Base-by-base conservation (phyloP, 2,888 invertebrate genomes). In the Margaritifera margaritifera region DNA sequence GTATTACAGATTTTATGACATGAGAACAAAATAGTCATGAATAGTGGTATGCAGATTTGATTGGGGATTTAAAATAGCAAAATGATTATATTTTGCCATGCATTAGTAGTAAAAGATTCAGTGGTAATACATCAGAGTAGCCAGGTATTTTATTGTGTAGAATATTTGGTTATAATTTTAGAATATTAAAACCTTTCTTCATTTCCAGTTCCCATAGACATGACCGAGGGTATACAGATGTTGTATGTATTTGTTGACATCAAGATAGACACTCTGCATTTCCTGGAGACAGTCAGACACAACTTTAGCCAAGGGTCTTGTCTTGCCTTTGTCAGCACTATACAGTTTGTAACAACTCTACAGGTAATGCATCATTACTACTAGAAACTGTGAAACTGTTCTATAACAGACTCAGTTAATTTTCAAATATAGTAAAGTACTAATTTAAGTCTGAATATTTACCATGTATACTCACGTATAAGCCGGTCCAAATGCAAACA, bases 241-340 rank as follows among this genome's bases (percentile, higher is more conserved):
- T 92, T 99, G 66, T 99, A 99, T 89, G 93, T 99, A 78, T 99
- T 99, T 92, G 99, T 99, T 31, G 98, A 98, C 88, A 99, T 99
- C 68, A 95, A 97, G 91, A 96, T 99, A 82, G 98, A 99, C 90
- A 93, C 95, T 0, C 91, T 94, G 69, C 99, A 99, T 91, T 96
- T 98, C 87, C 92, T 98, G 72, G 95, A 98, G 81, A 96, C 97
- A 20, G 91, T 99, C 0, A 93, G 94, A 90, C 88, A 83, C 69
- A 91, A 92, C 82, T 91, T 92, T 80, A 72, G 81, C 11, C 73
- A 81, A 24, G 85, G 85, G 6, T 74, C 82, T 20, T 92, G 91
- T 62, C 90, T 99, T 78, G 96, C 95, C 19, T 91, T 99, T 84
- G 96, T 99, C 77, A 97, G 98, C 90, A 99, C 99, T 50, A 97